Evolutionary conservation across 2,888 invertebrate species (phyloP).

Genomic region (Sycophila texana): DNA sequence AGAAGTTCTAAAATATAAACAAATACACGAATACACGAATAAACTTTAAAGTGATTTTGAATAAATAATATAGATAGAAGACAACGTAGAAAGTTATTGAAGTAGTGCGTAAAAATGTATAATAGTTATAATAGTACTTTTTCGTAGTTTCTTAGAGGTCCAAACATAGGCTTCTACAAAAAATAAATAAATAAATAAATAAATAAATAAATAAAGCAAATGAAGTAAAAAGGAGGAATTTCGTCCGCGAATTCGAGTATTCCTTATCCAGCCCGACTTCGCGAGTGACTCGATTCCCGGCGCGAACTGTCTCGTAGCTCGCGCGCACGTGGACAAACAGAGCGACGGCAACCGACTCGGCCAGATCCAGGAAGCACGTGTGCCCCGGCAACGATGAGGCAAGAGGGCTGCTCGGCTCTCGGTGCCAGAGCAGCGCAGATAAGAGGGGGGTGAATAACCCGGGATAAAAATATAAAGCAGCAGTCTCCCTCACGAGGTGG

Average conservation of each 20-base stretch:
- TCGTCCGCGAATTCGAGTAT: too few relatives aligned
- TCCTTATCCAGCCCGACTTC: conserved; percentile 28
- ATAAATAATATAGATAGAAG: too few relatives aligned
- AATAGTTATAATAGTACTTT: too few relatives aligned
- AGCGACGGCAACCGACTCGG: neutral
- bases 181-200: neutral
- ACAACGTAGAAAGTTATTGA: too few relatives aligned
- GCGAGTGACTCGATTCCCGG: conserved; percentile 30
- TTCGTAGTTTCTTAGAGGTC: neutral
- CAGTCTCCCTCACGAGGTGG: neutral
- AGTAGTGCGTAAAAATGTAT: too few relatives aligned
- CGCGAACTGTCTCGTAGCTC: neutral
- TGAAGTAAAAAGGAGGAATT: neutral
- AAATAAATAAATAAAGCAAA: neutral
- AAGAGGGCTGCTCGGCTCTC: conserved; percentile 2
- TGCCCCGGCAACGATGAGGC: neutral
- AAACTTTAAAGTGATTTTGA: too few relatives aligned
- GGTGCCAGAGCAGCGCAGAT: conserved; percentile 27
- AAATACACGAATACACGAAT: too few relatives aligned
- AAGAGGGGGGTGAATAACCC: conserved; percentile 74
- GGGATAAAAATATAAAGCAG: conserved; percentile 72
- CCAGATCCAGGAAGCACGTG: conserved; percentile 43
- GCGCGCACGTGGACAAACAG: conserved; percentile 41
- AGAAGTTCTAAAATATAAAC: too few relatives aligned
- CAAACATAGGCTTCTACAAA: neutral